A percentile compares a stretch with the other conserved stretches of the same genome.
phyloP scores from a whole-genome alignment of 2,888 invertebrate species.

The Volucella inanis region DNA sequence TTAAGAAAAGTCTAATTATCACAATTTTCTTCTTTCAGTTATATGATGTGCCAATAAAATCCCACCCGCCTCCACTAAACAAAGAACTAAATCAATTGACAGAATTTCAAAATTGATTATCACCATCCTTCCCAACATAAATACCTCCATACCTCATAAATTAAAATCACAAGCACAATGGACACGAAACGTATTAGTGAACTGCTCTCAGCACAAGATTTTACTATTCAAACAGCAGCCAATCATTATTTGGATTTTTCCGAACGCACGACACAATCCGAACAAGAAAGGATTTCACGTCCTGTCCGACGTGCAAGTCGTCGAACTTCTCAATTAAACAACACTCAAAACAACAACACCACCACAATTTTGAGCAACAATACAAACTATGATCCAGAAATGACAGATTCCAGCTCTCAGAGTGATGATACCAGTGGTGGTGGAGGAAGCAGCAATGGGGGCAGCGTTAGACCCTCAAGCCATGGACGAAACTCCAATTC shows the following conservation, averaged over 20 bases:
- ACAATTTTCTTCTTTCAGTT: conserved; percentile 30
- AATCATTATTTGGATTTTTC: conserved; percentile 77
- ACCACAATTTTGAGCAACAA: conserved; percentile 76
- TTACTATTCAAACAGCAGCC: conserved; percentile 73
- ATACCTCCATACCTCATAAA: not conserved
- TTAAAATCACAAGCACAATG: conserved; percentile 48
- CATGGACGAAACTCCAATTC: conserved; percentile 79
- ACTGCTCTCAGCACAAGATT: conserved; percentile 68
- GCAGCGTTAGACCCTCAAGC: conserved; percentile 79
- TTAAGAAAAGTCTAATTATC: not conserved
- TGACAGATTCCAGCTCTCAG: conserved; percentile 83
- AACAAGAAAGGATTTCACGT: conserved; percentile 79
- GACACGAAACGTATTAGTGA: conserved; percentile 74
- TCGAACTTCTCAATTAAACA: conserved; percentile 81
- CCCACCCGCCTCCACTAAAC: not conserved
- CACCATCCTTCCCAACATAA: not conserved
- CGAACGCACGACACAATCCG: conserved; percentile 78
- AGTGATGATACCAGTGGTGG: conserved; percentile 83
- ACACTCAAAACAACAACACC: conserved; percentile 77
- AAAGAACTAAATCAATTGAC: conserved; percentile 5
- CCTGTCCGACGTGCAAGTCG: conserved; percentile 80
- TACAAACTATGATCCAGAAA: conserved; percentile 81
- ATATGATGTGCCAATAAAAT: conserved; percentile 46
- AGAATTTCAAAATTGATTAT: conserved; percentile 1
- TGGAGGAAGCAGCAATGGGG: conserved; percentile 82